A percentile compares a stretch with the other conserved stretches of the same genome.
Conservation (phyloP, 2,797 vertebrate species). For the Salmo trutta region DNA sequence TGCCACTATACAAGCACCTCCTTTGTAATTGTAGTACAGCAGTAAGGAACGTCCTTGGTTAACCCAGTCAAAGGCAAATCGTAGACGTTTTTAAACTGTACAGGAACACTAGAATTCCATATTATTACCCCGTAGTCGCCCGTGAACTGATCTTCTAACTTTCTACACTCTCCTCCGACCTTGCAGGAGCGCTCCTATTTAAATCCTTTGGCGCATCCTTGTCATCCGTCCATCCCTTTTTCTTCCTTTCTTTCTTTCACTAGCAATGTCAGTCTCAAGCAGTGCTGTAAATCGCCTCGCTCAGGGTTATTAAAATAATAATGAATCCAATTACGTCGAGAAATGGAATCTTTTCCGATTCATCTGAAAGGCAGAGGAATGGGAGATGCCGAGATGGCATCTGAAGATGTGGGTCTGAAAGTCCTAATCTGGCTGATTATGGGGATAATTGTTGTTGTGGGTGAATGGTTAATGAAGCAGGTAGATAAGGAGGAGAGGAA, state of each 20-base stretch:
- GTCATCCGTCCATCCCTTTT: too few species aligned
- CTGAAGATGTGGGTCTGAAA: constrained; percentile 20
- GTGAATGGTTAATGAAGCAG: constrained; percentile 37
- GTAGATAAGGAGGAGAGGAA: constrained; percentile 4
- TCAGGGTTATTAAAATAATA: constrained; percentile 76
- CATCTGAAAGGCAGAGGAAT: constrained; percentile 48
- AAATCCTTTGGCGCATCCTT: constrained; percentile 23
- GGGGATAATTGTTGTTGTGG: constrained; percentile 60
- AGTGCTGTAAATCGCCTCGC: constrained; percentile 45
- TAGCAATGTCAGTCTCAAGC: constrained; percentile 48
- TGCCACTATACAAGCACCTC: too few species aligned
- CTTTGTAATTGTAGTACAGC: too few species aligned
- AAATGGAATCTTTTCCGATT: constrained; percentile 74
- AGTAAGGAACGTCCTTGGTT: too few species aligned
- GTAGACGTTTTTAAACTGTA: too few species aligned
- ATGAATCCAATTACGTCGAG: constrained; percentile 74
- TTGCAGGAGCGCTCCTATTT: constrained; percentile 29
- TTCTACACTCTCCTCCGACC: constrained; percentile 15
- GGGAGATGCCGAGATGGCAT: constrained; percentile 21
- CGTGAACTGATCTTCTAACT: constrained; percentile 6
- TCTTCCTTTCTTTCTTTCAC: constrained; percentile 25
- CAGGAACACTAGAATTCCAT: too few species aligned
- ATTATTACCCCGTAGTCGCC: background rate
- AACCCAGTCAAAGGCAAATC: too few species aligned
- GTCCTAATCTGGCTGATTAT: constrained; percentile 54